These are phyloP conservation scores for Deroplatys truncata DNA, from an alignment of 2,888 invertebrate genomes.

Conservation along the genomic window DNA sequence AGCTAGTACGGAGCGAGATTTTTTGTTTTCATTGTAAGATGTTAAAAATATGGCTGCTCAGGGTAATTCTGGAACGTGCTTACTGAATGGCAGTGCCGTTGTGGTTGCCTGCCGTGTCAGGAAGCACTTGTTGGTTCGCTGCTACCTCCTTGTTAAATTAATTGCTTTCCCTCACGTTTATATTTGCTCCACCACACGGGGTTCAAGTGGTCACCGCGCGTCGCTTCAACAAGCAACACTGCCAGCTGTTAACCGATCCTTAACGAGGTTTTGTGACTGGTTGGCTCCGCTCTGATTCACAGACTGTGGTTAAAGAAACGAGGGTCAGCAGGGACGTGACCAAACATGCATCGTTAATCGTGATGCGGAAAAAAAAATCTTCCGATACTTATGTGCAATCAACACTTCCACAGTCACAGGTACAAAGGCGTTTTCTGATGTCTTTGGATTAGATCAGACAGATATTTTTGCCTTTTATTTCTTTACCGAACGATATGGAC, in stretches of 20 bases:
- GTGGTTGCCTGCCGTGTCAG: background rate
- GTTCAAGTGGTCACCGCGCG: background rate
- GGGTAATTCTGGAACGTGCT: background rate
- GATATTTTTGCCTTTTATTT: no score
- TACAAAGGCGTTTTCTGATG: no score
- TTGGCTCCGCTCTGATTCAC: background rate
- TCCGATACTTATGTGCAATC: no score
- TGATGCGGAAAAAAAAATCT: no score
- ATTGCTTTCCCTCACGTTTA: background rate
- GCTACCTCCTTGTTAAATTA: background rate
- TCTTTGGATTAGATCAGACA: no score
- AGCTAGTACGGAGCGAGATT: no score
- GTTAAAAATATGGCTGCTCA: background rate
- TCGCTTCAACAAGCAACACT: background rate
- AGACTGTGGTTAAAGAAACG: background rate
- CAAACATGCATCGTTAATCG: no score
- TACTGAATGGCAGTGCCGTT: background rate
- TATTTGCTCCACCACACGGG: background rate
- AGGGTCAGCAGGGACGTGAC: background rate
- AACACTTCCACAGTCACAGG: no score
- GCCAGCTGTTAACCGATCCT: background rate
- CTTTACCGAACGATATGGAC: no score
- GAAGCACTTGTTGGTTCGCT: background rate
- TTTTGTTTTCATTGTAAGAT: no score
- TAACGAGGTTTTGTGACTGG: background rate